Conservation (phyloP, 2,888 invertebrate species). For the Dynastes hyllus region DNA sequence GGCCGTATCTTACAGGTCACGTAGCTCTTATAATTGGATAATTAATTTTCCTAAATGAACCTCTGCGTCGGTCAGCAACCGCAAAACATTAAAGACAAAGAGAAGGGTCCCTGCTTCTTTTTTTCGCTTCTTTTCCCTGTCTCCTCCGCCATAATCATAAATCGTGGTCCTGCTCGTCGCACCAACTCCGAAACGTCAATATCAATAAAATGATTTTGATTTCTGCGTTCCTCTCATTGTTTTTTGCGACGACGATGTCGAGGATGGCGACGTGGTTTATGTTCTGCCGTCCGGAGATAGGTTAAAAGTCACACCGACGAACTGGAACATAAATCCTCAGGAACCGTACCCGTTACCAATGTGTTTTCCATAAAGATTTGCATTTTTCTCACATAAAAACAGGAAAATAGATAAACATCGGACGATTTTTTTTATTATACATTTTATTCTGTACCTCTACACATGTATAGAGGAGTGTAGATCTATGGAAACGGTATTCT, state of each 20-base stretch:
- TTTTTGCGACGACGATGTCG: conserved; percentile 24
- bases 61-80: conserved; percentile 63
- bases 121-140: conserved; percentile 48
- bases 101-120: conserved; percentile 45
- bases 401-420: conserved; percentile 54
- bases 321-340: conserved; percentile 43
- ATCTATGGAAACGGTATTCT: no score
- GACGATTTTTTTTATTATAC: conserved; percentile 50
- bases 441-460: conserved; percentile 29
- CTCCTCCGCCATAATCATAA: conserved; percentile 61
- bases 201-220: conserved; percentile 58
- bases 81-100: conserved; percentile 60
- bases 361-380: conserved; percentile 50
- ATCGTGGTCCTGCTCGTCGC: conserved; percentile 62
- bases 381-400: conserved; percentile 54
- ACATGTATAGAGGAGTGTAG: conserved; percentile 2
- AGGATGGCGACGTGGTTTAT: conserved; percentile 39
- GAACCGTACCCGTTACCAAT: conserved; percentile 47
- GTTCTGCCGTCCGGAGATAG: conserved; percentile 51
- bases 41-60: conserved; percentile 70
- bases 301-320: conserved; percentile 55
- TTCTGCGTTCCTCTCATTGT: conserved; percentile 59
- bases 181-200: conserved; percentile 57
- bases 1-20: conserved; percentile 58
- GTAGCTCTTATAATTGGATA: conserved; percentile 68